Evolutionary conservation across 2,797 vertebrate genomes (phyloP).

Genomic region (Neoniphon sammara): DNA sequence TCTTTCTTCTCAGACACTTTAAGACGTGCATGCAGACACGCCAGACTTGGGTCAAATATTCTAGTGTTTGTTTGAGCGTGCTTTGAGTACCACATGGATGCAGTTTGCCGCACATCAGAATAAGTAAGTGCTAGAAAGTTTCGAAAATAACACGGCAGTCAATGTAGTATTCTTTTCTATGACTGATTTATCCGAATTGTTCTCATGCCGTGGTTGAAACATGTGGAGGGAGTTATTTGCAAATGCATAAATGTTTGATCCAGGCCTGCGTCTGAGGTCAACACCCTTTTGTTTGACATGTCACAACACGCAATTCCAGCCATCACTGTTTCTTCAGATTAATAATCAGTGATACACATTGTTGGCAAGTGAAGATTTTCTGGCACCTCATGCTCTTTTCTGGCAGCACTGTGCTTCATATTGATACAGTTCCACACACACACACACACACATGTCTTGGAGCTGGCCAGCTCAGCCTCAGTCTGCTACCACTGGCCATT

Average conservation of each 20-base stretch:
- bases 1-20: background rate
- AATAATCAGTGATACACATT: constrained; percentile 4
- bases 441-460: background rate
- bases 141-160: background rate
- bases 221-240: constrained; percentile 21
- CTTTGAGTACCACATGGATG: background rate
- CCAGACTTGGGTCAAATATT: background rate
- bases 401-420: background rate
- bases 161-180: background rate
- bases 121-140: background rate
- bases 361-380: background rate
- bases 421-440: background rate
- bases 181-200: background rate
- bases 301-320: background rate
- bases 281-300: constrained; percentile 2
- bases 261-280: constrained; percentile 19
- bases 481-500: background rate
- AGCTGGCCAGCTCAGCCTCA: background rate
- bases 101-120: background rate
- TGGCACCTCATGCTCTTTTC: background rate
- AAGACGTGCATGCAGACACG: background rate
- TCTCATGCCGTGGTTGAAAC: background rate
- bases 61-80: background rate
- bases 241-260: constrained; percentile 30
- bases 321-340: background rate